Evolutionary conservation across 1,140 invertebrate genomes (phyloP).

Genomic region (Cydia fagiglandana): DNA sequence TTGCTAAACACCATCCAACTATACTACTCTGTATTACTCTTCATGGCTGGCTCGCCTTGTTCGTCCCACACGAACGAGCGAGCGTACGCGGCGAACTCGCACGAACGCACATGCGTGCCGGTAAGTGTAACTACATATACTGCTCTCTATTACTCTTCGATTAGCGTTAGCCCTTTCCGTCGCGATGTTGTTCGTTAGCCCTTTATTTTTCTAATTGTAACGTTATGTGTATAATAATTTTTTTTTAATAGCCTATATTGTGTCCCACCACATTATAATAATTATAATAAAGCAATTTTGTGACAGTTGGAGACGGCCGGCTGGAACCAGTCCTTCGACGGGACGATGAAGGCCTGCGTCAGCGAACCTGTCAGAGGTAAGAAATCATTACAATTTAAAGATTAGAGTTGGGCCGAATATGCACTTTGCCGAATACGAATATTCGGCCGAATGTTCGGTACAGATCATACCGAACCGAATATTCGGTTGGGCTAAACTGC

Average conservation of each 20-base stretch:
- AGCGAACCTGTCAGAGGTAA: slow-evolving; percentile 55
- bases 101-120: slow-evolving; percentile 81
- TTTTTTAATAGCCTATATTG: too few species aligned
- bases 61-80: slow-evolving; percentile 80
- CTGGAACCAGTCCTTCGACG: slow-evolving; percentile 61
- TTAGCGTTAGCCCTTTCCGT: too few species aligned
- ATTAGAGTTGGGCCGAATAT: too few species aligned
- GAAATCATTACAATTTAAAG: background rate
- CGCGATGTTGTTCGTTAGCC: background rate
- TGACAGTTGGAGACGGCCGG: slow-evolving; percentile 70
- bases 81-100: slow-evolving; percentile 84
- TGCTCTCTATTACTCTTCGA: slow-evolving; percentile 80
- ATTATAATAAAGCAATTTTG: slow-evolving; percentile 32
- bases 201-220: too few species aligned
- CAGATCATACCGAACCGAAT: too few species aligned
- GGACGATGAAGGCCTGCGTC: slow-evolving; percentile 56
- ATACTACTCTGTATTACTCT: slow-evolving; percentile 68
- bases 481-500: too few species aligned
- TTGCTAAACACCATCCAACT: too few species aligned
- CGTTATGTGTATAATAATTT: slow-evolving; percentile 30
- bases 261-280: too few species aligned
- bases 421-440: too few species aligned
- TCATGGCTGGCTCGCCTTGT: slow-evolving; percentile 86
- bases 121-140: slow-evolving; percentile 54
- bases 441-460: too few species aligned